Conservation (phyloP, 2,888 invertebrate genomes). For the Apamea epomidion region DNA sequence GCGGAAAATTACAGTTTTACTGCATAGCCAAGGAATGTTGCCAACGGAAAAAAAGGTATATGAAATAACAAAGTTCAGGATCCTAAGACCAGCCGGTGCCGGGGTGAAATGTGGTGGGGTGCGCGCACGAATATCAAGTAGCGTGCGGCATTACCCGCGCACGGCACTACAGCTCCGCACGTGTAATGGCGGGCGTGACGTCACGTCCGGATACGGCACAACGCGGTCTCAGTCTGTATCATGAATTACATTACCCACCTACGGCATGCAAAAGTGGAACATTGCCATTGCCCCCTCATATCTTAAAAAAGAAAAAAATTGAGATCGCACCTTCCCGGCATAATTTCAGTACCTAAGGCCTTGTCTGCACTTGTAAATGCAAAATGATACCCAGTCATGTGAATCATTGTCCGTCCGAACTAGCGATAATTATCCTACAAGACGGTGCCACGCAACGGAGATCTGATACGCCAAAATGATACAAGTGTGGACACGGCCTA, state of each 20-base stretch:
- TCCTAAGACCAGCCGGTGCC: conserved; percentile 81
- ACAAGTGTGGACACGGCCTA: not conserved
- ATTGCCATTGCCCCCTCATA: conserved; percentile 59
- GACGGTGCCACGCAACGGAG: not conserved
- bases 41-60: conserved; percentile 74
- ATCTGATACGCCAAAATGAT: not conserved
- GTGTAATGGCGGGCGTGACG: conserved; percentile 82
- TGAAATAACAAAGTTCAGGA: conserved; percentile 85
- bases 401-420: not conserved
- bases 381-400: not conserved
- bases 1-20: conserved; percentile 70
- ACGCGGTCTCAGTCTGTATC: conserved; percentile 73
- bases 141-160: conserved; percentile 69
- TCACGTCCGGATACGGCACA: conserved; percentile 77
- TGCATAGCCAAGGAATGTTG: conserved; percentile 71
- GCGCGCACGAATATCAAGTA: conserved; percentile 84
- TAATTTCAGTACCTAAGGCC: conserved; percentile 3
- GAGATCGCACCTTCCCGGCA: conserved; percentile 4
- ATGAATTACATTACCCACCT: conserved; percentile 75
- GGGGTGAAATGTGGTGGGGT: conserved; percentile 84
- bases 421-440: not conserved
- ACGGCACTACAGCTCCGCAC: conserved; percentile 67
- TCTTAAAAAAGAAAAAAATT: conserved; percentile 48
- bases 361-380: not conserved
- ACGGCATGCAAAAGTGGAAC: conserved; percentile 69